Conservation (phyloP, 2,797 vertebrate genomes). For the Phoebastria nigripes region DNA sequence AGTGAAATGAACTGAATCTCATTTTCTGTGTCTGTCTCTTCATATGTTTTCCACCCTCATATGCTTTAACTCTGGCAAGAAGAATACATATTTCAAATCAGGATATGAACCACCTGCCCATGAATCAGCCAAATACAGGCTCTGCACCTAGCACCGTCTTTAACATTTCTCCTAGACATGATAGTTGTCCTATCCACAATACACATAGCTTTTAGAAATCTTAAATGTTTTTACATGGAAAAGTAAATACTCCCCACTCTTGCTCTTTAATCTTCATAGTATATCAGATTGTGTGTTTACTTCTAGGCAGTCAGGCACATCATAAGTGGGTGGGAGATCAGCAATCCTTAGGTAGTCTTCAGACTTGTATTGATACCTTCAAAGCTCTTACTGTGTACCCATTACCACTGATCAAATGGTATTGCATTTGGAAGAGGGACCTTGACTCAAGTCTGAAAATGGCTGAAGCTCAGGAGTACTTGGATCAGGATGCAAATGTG, state of each 20-base stretch:
- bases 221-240: background rate
- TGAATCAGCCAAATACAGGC: background rate
- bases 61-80: background rate
- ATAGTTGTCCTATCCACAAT: background rate
- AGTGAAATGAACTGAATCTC: constrained; percentile 42
- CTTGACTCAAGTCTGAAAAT: background rate
- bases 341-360: background rate
- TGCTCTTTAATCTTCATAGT: background rate
- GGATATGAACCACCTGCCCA: background rate
- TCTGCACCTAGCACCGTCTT: background rate
- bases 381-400: background rate
- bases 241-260: background rate
- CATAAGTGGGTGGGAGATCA: background rate
- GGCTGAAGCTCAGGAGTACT: background rate
- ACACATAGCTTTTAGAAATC: background rate
- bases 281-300: background rate
- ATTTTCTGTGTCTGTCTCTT: constrained; percentile 27
- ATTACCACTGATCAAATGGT: accelerated
- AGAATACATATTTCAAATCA: background rate
- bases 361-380: background rate
- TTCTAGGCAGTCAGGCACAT: background rate
- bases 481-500: background rate
- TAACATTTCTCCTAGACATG: background rate
- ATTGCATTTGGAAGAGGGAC: background rate
- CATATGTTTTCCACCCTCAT: background rate